These are phyloP conservation scores for Apeira syringaria DNA, from an alignment of 2,888 invertebrate species.

Conservation along the genomic window DNA sequence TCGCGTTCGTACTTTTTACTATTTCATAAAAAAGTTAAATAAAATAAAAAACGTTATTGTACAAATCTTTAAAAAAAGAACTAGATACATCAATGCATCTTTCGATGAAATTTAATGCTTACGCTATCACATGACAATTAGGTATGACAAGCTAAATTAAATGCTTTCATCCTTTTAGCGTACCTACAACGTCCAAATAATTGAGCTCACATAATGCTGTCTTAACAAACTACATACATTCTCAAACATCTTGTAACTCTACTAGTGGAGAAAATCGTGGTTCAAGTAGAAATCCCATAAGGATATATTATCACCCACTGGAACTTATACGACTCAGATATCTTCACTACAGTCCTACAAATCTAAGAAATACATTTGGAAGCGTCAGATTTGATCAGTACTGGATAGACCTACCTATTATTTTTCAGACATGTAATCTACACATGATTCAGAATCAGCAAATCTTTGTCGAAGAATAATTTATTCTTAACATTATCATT, in stretches of 20 bases:
- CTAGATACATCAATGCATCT: conserved; percentile 59
- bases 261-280: not conserved
- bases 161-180: conserved; percentile 2
- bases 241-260: not conserved
- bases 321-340: no score
- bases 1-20: conserved; percentile 37
- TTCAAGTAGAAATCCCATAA: not conserved
- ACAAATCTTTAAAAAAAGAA: conserved; percentile 64
- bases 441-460: no score
- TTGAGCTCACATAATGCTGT: no score
- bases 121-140: conserved; percentile 44
- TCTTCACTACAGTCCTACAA: no score
- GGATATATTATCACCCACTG: not conserved
- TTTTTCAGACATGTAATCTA: no score
- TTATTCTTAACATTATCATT: no score
- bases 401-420: no score
- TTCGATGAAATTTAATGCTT: conserved; percentile 44
- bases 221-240: not conserved
- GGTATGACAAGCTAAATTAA: conserved; percentile 4
- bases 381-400: no score
- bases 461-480: no score
- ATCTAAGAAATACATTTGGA: no score
- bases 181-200: no score
- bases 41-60: conserved; percentile 58
- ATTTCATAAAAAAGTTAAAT: conserved; percentile 49